Percentiles rank a stretch among this genome's conserved stretches.
Evolutionary conservation across 2,113 vertebrate genomes (phyloP).

Genomic region (Channa argus): DNA sequence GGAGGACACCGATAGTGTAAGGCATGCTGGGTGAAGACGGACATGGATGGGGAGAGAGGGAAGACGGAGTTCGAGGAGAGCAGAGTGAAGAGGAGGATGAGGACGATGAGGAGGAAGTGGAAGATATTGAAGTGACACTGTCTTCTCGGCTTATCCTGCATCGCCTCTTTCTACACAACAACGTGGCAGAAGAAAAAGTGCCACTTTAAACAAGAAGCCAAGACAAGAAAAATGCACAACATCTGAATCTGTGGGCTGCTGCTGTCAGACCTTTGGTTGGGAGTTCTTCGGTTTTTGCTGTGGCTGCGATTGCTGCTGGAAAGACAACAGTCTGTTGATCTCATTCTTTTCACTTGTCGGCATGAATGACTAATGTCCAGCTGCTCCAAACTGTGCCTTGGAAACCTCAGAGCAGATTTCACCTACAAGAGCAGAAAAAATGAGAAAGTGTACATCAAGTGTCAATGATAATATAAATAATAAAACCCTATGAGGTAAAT

Average conservation of each 20-base stretch:
- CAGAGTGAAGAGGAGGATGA: constrained; percentile 77
- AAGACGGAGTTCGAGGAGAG: constrained; percentile 69
- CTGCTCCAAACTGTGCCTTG: constrained; percentile 70
- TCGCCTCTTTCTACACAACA: constrained; percentile 53
- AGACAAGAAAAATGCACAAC: neutral
- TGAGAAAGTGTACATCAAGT: neutral
- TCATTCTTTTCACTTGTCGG: constrained; percentile 51
- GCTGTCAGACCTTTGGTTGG: constrained; percentile 52
- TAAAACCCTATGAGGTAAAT: neutral
- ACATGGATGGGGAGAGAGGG: constrained; percentile 54
- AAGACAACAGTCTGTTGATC: constrained; percentile 43
- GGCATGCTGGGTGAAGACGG: constrained; percentile 66
- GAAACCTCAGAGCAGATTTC: constrained; percentile 90
- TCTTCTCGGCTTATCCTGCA: constrained; percentile 57
- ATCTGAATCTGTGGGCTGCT: neutral
- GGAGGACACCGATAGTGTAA: constrained; percentile 58
- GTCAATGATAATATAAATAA: neutral
- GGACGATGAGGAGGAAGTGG: constrained; percentile 78
- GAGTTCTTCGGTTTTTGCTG: constrained; percentile 57
- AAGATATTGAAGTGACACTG: constrained; percentile 73
- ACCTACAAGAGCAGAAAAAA: constrained; percentile 76
- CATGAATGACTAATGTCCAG: constrained; percentile 58
- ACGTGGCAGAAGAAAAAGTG: neutral
- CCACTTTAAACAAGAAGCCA: neutral
- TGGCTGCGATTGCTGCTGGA: constrained; percentile 60